Percentiles rank a stretch among this genome's conserved stretches.
phyloP scores from a whole-genome alignment of 2,113 vertebrate genomes.

The Cryptomyrus ogoouensis region DNA sequence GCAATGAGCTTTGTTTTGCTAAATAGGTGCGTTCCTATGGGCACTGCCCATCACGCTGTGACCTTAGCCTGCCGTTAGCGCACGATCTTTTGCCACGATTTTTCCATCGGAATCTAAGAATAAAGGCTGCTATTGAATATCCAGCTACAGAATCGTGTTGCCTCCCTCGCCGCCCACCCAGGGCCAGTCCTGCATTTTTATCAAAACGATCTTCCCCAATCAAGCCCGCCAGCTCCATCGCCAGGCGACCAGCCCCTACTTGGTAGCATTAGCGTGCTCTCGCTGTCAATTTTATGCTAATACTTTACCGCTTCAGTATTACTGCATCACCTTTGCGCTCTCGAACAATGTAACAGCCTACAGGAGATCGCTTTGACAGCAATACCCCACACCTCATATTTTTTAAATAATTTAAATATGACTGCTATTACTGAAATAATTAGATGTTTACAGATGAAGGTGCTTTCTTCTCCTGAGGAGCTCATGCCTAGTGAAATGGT shows the following conservation, averaged over 20 bases:
- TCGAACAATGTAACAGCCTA: not conserved
- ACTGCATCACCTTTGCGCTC: not conserved
- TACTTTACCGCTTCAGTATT: not conserved
- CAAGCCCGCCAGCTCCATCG: not conserved
- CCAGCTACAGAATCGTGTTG: not conserved
- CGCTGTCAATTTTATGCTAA: not conserved
- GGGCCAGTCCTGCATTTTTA: not conserved
- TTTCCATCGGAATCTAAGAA: not conserved
- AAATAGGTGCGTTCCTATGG: not conserved
- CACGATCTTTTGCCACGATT: not conserved
- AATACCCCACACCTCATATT: not conserved
- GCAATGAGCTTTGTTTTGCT: not conserved
- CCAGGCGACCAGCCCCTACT: not conserved
- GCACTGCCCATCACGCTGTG: not conserved
- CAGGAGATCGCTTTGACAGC: not conserved
- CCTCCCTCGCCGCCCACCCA: not conserved
- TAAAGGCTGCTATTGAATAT: not conserved
- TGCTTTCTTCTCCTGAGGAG: not conserved
- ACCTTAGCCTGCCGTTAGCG: not conserved
- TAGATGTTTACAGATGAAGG: not conserved
- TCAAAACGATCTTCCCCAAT: not conserved
- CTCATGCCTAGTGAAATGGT: not conserved
- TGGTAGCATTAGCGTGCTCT: not conserved
- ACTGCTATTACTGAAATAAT: not conserved
- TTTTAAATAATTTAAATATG: not conserved